Evolutionary conservation across 1,140 invertebrate species (phyloP).

Genomic region (Zaprionus camerounensis): DNA sequence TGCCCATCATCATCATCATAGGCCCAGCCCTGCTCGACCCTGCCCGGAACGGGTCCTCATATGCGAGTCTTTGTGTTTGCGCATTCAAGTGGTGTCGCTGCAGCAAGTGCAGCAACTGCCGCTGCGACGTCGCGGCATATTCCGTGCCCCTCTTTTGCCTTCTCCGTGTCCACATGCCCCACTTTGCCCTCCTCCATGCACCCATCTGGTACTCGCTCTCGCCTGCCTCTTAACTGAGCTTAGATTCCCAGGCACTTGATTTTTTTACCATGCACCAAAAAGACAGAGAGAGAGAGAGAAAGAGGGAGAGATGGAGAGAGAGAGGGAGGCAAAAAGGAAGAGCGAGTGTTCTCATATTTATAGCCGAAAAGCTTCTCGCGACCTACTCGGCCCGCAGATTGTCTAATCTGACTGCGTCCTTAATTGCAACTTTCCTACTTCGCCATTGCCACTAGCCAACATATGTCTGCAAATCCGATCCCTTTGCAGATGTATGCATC

Average conservation of each 20-base stretch:
- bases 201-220: not conserved
- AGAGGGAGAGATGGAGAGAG: not conserved
- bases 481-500: not conserved
- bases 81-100: constrained; percentile 74
- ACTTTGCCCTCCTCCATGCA: too few relatives aligned
- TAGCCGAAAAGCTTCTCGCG: constrained; percentile 4
- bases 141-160: not conserved
- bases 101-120: constrained; percentile 34
- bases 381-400: not conserved
- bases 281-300: too few relatives aligned
- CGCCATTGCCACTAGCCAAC: not conserved
- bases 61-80: constrained; percentile 77
- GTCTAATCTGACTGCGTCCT: not conserved
- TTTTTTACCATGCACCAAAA: constrained; percentile 10
- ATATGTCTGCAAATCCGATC: not conserved
- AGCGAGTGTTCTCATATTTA: constrained; percentile 31
- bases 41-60: constrained; percentile 46
- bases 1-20: not conserved
- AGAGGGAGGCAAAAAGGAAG: not conserved
- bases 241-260: constrained; percentile 21
- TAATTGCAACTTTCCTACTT: not conserved
- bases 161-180: not conserved
- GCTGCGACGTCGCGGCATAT: constrained; percentile 13
- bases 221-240: constrained; percentile 19
- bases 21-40: constrained; percentile 8